phyloP scores from a whole-genome alignment of 2,797 vertebrate genomes.

The Poecilia velifera region DNA sequence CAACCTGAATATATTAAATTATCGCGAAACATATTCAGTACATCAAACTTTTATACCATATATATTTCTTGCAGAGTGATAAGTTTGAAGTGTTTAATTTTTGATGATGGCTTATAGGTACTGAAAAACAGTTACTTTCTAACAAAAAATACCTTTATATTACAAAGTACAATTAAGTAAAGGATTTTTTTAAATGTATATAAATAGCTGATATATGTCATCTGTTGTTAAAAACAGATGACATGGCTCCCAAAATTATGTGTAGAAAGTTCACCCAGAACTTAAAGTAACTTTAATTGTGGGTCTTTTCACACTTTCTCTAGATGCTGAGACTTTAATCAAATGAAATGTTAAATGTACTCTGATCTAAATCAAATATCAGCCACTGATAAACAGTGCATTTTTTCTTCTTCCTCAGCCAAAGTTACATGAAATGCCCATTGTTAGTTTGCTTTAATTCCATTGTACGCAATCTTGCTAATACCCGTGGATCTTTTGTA shows the following conservation, averaged over 20 bases:
- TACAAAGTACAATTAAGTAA: background rate
- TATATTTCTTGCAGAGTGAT: background rate
- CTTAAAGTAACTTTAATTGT: background rate
- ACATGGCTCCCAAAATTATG: background rate
- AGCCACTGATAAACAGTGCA: background rate
- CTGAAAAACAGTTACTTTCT: background rate
- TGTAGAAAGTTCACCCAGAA: background rate
- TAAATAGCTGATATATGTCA: no score
- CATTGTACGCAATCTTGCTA: background rate
- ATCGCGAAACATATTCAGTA: no score
- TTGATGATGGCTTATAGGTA: background rate
- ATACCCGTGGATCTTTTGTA: no score
- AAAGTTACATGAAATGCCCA: background rate
- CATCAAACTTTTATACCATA: background rate
- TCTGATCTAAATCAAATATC: background rate
- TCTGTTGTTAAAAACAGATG: background rate
- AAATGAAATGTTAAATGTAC: background rate
- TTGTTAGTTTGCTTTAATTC: background rate
- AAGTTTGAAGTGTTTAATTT: background rate
- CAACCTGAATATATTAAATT: background rate
- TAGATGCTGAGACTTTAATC: background rate
- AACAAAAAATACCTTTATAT: background rate
- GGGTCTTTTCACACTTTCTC: background rate
- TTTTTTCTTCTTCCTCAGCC: background rate
- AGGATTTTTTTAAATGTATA: background rate